Evolutionary conservation across 2,888 invertebrate genomes (phyloP).

Genomic region (Philaethria dido): DNA sequence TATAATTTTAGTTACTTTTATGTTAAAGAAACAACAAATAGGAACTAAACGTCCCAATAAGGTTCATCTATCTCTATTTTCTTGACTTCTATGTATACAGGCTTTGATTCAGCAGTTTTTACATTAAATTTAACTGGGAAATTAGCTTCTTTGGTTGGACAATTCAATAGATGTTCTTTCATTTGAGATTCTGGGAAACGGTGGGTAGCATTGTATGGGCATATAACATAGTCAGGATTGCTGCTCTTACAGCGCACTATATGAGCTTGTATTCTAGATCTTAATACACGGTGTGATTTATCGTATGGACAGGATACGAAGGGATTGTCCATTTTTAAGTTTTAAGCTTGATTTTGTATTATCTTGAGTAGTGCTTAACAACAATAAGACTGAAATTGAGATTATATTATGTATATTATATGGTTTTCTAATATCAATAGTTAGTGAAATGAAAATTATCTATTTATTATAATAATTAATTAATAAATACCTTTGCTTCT

Average conservation of each 20-base stretch:
- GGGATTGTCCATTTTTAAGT: slow-evolving; percentile 57
- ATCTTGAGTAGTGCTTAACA: neutral
- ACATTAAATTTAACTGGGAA: neutral
- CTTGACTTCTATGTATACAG: neutral
- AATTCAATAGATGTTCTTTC: slow-evolving; percentile 50
- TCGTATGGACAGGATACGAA: slow-evolving; percentile 83
- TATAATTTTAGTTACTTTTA: too few relatives aligned
- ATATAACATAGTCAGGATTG: slow-evolving; percentile 68
- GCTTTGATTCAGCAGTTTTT: neutral
- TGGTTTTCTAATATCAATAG: too few relatives aligned
- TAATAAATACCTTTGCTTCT: neutral
- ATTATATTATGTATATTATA: too few relatives aligned
- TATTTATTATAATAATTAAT: too few relatives aligned
- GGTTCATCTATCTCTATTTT: neutral
- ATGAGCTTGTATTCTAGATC: slow-evolving; percentile 79
- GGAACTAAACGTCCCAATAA: slow-evolving; percentile 1
- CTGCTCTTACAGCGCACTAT: slow-evolving; percentile 80
- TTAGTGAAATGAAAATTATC: too few relatives aligned
- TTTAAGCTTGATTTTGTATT: neutral
- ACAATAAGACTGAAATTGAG: too few relatives aligned
- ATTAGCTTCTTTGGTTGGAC: slow-evolving; percentile 45
- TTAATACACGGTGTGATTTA: slow-evolving; percentile 71
- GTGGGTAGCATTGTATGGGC: slow-evolving; percentile 84
- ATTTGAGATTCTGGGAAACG: slow-evolving; percentile 68
- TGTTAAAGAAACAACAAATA: neutral